A percentile compares a stretch with the other conserved stretches of the same genome.
These are phyloP conservation scores for Heterotis niloticus DNA, from an alignment of 2,113 vertebrate genomes.

Conservation along the genomic window DNA sequence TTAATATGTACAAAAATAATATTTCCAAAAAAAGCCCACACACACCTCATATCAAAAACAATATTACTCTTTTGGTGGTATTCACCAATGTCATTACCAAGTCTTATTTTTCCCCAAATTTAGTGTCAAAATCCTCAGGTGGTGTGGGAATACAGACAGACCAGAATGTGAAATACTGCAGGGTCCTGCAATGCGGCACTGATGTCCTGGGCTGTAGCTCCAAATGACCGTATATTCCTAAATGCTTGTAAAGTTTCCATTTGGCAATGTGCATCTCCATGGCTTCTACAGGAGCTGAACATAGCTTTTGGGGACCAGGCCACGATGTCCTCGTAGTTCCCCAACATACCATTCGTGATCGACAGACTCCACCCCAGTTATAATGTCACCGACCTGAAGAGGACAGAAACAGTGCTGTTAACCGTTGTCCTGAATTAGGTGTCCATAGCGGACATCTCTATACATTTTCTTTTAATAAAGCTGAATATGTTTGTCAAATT, in stretches of 20 bases:
- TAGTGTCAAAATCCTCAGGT: too few relatives aligned
- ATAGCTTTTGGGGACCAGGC: constrained; percentile 84
- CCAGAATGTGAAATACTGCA: neutral
- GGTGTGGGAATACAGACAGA: too few relatives aligned
- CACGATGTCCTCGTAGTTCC: constrained; percentile 72
- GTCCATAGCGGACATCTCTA: neutral
- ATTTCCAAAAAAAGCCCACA: neutral
- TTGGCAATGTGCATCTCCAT: constrained; percentile 25
- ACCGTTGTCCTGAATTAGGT: neutral
- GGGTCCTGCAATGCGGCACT: too few relatives aligned
- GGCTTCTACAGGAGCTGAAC: constrained; percentile 66
- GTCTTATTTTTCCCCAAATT: too few relatives aligned
- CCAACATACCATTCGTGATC: constrained; percentile 85
- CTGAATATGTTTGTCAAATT: too few relatives aligned
- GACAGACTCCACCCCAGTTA: constrained; percentile 73
- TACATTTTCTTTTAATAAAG: too few relatives aligned
- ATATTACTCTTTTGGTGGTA: neutral
- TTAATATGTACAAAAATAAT: neutral
- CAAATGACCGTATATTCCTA: neutral
- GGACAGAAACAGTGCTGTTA: neutral
- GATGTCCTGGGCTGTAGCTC: neutral
- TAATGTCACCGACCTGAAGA: constrained; percentile 74
- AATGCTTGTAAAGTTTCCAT: neutral
- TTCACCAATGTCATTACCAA: too few relatives aligned
- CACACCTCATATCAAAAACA: neutral